phyloP scores from a whole-genome alignment of 2,113 vertebrate genomes.

The Apistogramma diplotaenia region DNA sequence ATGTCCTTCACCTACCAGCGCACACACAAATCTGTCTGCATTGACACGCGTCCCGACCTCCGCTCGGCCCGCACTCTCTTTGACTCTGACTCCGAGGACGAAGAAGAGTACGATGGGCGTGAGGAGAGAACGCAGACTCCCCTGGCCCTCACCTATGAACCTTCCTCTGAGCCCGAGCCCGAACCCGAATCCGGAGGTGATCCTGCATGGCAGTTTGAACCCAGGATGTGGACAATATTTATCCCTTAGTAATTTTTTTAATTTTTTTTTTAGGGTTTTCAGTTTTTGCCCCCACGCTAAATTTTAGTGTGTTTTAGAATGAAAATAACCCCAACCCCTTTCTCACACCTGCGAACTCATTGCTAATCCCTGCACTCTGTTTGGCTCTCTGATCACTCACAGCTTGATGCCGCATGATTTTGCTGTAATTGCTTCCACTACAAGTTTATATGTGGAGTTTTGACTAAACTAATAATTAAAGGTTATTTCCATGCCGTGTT shows the following conservation, averaged over 20 bases:
- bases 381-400: constrained; percentile 52
- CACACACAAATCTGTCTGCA: constrained; percentile 90
- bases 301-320: background rate
- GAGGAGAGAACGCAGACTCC: constrained; percentile 38
- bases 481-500: background rate
- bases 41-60: constrained; percentile 88
- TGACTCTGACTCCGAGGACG: constrained; percentile 81
- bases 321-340: background rate
- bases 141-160: constrained; percentile 76
- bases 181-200: constrained; percentile 89
- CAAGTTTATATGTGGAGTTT: background rate
- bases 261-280: background rate
- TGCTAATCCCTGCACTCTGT: constrained; percentile 35
- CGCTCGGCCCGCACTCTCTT: constrained; percentile 79
- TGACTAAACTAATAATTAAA: background rate
- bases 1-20: constrained; percentile 97
- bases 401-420: constrained; percentile 9
- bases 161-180: constrained; percentile 77
- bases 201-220: constrained; percentile 63
- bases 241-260: background rate
- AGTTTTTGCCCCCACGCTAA: background rate
- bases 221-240: background rate
- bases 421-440: background rate
- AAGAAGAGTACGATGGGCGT: constrained; percentile 48
- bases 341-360: background rate